phyloP scores from a whole-genome alignment of 1,140 invertebrate species.

The Octopus bimaculoides region DNA sequence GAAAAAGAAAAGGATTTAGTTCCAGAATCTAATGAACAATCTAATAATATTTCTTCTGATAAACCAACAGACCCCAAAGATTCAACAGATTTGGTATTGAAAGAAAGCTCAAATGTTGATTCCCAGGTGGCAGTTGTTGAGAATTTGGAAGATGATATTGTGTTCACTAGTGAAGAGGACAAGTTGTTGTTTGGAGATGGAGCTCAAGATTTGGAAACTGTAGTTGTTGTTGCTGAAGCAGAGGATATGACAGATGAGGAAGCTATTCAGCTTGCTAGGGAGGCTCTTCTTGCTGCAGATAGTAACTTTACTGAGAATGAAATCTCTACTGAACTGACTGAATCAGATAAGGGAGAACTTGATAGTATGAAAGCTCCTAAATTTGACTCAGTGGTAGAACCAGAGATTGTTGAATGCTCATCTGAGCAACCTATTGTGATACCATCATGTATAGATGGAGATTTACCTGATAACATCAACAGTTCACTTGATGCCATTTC shows the following conservation, averaged over 20 bases:
- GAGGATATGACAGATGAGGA: conserved; percentile 40
- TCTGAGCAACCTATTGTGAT: background rate
- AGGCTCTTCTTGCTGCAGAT: conserved; percentile 21
- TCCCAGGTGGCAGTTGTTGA: too few species aligned
- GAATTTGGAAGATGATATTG: too few species aligned
- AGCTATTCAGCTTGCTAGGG: conserved; percentile 31
- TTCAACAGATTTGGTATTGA: too few species aligned
- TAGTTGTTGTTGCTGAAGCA: conserved; percentile 38
- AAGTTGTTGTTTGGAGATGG: background rate
- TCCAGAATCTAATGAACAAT: too few species aligned
- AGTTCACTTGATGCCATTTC: background rate
- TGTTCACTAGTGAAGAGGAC: background rate
- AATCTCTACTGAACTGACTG: background rate
- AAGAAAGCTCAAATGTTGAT: too few species aligned
- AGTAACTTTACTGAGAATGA: background rate
- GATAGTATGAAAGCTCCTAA: background rate
- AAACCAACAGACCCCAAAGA: too few species aligned
- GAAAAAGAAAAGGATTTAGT: too few species aligned
- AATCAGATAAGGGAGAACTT: background rate
- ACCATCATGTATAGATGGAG: background rate
- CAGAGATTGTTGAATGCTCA: background rate
- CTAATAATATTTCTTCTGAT: too few species aligned
- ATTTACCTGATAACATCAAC: background rate
- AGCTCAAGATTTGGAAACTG: conserved; percentile 27
- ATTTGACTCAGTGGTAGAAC: background rate